Evolutionary conservation across 2,113 vertebrate species (phyloP), one percentile per base, ranked within the genome.

Genomic region (Neolamprologus longior): DNA sequence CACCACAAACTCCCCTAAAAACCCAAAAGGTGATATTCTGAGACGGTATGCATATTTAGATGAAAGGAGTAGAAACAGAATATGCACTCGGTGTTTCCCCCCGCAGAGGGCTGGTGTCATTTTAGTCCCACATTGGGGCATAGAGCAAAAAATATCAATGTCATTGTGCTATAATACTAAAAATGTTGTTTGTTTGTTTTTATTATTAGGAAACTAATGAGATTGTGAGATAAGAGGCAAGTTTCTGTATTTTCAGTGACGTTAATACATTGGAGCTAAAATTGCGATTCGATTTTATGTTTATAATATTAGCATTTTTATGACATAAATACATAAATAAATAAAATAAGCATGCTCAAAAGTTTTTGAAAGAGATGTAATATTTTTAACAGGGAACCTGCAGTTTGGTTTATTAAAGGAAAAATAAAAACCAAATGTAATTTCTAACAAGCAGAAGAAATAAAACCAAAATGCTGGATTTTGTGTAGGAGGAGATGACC

Each of bases 1-100:
- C 52, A 81, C 83, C 78, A 68, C 78, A 42, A 24, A 52, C 54
- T n/a, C 58, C 26, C 26, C 33, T 33, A 28, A 81, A 37, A 85
- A 82, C 4, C 7, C 7, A 68, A 85, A 71, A 68, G 3, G 37
- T 90, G 82, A 90, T 90, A 87, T 91, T 93, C 42, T 73, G 28
- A 83, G 57, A 28, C 87, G 80, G 84, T 86, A 92, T 93, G 89
- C 82, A 91, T 88, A 88, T 86, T 91, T 54, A 91, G 71, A 93
- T 92, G 83, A 94, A 89, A 92, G 92, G 14, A 31, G 52, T 53
- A 82, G 73, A 90, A 84, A 87, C 12, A 61, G 12, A 87, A 40
- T 28, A 31, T 81, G 87, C 50, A 5, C 61, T 28, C 1, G 73
- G 90, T 92, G 91, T 93, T 94, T 93, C 84, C 93, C 93, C 91